Base-by-base conservation (phyloP, 2,888 invertebrate species). In the Papilio elwesi region DNA sequence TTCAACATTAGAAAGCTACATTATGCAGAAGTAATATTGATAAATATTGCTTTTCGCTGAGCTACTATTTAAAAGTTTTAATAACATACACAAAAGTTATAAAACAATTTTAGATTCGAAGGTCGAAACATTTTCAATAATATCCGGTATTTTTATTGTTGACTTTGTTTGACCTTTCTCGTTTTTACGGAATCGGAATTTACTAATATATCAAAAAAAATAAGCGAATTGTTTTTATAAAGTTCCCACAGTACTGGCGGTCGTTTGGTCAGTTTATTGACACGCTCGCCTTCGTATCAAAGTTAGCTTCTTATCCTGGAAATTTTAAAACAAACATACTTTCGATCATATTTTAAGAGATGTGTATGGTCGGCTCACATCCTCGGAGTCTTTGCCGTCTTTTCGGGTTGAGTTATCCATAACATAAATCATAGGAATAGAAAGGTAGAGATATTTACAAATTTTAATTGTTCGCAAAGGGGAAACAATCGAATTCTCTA, bases 221-320 rank as follows among this genome's bases (percentile, higher is more conserved):
- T 1, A 38, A 26, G n/a, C 59, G 6, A 8, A 59, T 48, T 57
- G 26, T 16, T 43, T 38, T 36, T 47, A 26, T 43, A 63, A 38
- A 43, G 43, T 63, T 69, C 69, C 47, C 69, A 69, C 69, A 62
- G 38, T 63, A 51, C 52, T 43, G 52, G 6, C 16, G 16, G 59
- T 6, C 69, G 10, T 9, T 49, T 62, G 9, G 15, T 15, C 51
- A 26, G n/a, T 68, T 55, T 68, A 68, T 55, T 68, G 48, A 57
- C 68, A 68, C 10, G 55, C n/a, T 55, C 47, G 26, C 55, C 55
- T 57, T 57, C 55, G 55, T n/a, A 48, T 15, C 16, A 5, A 47
- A 55, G 8, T 48, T 36, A 52, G 66, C 12, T 52, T 38, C 52
- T 38, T 43, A 53, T 53, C 13, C 55, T 68, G n/a, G 43, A 68